phyloP scores from a whole-genome alignment of 1,140 invertebrate species.

The Aphelenchoides besseyi region DNA sequence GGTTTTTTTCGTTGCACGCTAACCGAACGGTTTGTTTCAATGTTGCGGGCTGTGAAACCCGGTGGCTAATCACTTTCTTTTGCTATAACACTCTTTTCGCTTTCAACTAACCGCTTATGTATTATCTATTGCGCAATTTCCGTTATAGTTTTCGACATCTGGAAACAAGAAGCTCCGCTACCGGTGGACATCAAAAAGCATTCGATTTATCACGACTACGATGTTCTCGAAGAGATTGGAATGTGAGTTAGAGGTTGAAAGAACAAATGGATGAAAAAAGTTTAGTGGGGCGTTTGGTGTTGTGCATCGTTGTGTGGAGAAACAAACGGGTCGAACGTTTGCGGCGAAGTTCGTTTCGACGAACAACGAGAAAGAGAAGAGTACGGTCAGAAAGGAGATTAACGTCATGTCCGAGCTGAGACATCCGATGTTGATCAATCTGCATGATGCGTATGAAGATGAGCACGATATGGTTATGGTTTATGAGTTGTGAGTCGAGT shows the following conservation, averaged over 20 bases:
- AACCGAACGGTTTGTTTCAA: not conserved
- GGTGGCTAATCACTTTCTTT: not conserved
- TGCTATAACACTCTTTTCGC: not conserved
- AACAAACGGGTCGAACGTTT: slow-evolving; percentile 90
- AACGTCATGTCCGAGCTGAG: slow-evolving; percentile 98
- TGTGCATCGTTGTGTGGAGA: slow-evolving; percentile 91
- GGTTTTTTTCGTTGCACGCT: too few species aligned
- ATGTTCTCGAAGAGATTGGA: slow-evolving; percentile 97
- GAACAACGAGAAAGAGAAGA: slow-evolving; percentile 91
- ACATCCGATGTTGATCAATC: slow-evolving; percentile 91
- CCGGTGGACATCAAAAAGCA: slow-evolving; percentile 89
- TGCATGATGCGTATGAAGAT: slow-evolving; percentile 98
- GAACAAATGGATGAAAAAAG: not conserved
- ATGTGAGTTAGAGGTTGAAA: slow-evolving; percentile 66
- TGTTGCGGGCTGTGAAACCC: not conserved
- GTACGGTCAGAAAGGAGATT: slow-evolving; percentile 93
- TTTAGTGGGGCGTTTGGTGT: slow-evolving; percentile 88
- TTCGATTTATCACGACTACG: slow-evolving; percentile 94
- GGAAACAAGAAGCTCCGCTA: slow-evolving; percentile 90
- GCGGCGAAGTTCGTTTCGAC: slow-evolving; percentile 98
- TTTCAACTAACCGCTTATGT: slow-evolving; percentile 5
- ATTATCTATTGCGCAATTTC: slow-evolving; percentile 13
- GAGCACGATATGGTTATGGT: slow-evolving; percentile 99
- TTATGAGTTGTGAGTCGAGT: slow-evolving; percentile 84
- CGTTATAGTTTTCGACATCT: slow-evolving; percentile 82